phyloP scores from a whole-genome alignment of 2,888 invertebrate genomes.

The Resseliella maxima region DNA sequence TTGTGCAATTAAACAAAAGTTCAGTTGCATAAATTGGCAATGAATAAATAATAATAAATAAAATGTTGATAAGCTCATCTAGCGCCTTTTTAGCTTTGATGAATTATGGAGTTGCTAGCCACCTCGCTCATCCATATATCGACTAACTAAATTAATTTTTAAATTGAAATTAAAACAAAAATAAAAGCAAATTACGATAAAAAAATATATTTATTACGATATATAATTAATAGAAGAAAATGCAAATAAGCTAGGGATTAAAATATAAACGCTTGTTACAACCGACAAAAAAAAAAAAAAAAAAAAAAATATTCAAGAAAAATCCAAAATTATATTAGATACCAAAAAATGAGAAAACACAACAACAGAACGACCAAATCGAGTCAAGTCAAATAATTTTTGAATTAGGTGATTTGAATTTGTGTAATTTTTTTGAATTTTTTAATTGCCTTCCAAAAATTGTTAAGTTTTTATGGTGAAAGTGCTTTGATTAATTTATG shows the following conservation, averaged over 20 bases:
- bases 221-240: not conserved
- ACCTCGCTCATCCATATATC: not conserved
- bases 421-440: slow-evolving; percentile 42
- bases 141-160: not conserved
- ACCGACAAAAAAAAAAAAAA: not conserved
- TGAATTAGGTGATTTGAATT: slow-evolving; percentile 10
- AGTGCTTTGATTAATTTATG: slow-evolving; percentile 19
- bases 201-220: slow-evolving; percentile 46
- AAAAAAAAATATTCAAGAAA: not conserved
- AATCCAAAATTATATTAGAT: slow-evolving; percentile 3
- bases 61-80: not conserved
- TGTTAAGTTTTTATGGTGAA: slow-evolving; percentile 14
- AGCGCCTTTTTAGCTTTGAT: not conserved
- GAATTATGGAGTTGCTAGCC: not conserved
- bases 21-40: too few species aligned
- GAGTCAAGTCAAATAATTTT: not conserved
- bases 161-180: not conserved
- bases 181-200: slow-evolving; percentile 40
- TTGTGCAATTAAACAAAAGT: too few species aligned
- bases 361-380: slow-evolving; percentile 29
- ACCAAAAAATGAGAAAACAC: not conserved
- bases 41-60: not conserved
- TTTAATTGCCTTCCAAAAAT: slow-evolving; percentile 43
- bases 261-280: slow-evolving; percentile 37
- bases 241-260: not conserved